Evolutionary conservation across 1,140 invertebrate species (phyloP).

Genomic region (Listronotus oregonensis): DNA sequence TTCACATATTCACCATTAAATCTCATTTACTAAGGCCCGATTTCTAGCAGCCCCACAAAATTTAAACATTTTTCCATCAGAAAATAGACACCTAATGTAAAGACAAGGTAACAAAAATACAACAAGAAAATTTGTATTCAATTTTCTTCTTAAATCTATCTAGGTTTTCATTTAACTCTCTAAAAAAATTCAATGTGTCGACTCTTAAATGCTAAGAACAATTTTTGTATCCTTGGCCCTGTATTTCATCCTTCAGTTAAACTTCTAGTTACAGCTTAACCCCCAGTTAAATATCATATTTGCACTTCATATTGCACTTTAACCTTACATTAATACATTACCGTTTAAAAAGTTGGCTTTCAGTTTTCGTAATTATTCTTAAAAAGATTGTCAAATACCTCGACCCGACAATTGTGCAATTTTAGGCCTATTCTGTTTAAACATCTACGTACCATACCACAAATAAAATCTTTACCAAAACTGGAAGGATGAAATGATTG

Average conservation of each 20-base stretch:
- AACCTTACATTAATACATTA: not conserved
- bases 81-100: slow-evolving; percentile 38
- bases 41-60: slow-evolving; percentile 7
- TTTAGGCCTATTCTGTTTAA: too few species aligned
- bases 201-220: slow-evolving; percentile 11
- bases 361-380: too few species aligned
- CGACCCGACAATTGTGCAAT: too few species aligned
- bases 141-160: slow-evolving; percentile 16
- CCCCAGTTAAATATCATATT: not conserved
- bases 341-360: too few species aligned
- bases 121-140: slow-evolving; percentile 28
- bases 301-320: slow-evolving; percentile 4
- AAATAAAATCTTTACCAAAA: too few species aligned
- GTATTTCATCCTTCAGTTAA: not conserved
- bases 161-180: slow-evolving; percentile 7
- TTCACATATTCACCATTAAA: not conserved
- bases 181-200: slow-evolving; percentile 8
- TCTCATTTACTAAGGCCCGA: not conserved
- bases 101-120: slow-evolving; percentile 42
- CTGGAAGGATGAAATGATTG: not conserved
- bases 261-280: not conserved
- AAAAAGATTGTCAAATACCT: too few species aligned
- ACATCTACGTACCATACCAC: too few species aligned
- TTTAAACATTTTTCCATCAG: slow-evolving; percentile 24
- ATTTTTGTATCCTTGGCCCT: not conserved